Evolutionary conservation across 1,140 invertebrate species (phyloP), one percentile per base, ranked within the genome.

Genomic region (Halyomorpha halys): DNA sequence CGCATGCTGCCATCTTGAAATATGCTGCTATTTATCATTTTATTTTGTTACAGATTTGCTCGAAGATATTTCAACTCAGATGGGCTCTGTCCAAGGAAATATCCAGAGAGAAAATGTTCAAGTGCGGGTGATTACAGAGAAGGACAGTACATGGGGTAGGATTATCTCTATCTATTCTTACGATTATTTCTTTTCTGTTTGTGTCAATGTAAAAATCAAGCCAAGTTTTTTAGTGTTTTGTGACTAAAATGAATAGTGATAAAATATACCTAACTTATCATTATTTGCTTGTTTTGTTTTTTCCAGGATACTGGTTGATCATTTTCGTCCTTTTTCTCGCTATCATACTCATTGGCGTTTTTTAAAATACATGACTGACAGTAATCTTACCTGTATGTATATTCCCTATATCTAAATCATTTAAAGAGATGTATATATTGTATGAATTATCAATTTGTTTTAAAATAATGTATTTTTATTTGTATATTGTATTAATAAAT

Each of bases 11-110:
- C n/a, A n/a, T n/a, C n/a, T n/a, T n/a, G n/a, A n/a, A n/a, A n/a
- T n/a, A n/a, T 64, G 11, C 59, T 59, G 19, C 16, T 1, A 16
- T n/a, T 13, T 25, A 39, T 19, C 27, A 60, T 23, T 66, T 64
- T 39, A 61, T 53, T 53, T 9, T 2, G 19, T 62, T 62, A 18
- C 70, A 90, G 88, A 86, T 72, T 81, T 92, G 65, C 80, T 92
- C 62, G 87, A 90, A 70, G 86, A 90, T 75, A 80, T 92, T 51
- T 82, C 82, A 1, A 82, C 84, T 62, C 83, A 84, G 65, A 83
- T 89, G 73, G 88, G 90, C 65, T 73, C 79, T 62, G 87, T 86
- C 2, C 82, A 85, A 69, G 74, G 79, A 47, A 76, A 85, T 61
- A 76, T 91, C 45, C 76, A 83, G 51, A 76, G 77, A 14, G 86